Percentiles rank a stretch among this genome's conserved stretches.
Conservation (phyloP, 2,888 invertebrate genomes). For the Hypomecis punctinalis region DNA sequence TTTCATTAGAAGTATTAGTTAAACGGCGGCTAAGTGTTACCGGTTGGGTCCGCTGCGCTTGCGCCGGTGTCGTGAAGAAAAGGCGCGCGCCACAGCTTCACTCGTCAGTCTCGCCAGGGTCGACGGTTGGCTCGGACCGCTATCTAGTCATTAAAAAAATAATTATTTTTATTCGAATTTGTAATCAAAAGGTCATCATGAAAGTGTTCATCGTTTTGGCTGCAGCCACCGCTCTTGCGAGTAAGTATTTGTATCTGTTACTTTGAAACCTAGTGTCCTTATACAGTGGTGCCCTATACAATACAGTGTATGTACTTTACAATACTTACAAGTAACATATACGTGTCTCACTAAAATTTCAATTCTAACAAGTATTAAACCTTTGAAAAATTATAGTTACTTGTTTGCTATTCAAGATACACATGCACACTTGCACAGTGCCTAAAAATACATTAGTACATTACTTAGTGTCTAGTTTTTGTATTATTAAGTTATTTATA, state of each 20-base stretch:
- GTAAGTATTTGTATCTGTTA: slow-evolving; percentile 63
- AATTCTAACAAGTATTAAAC: too few species aligned
- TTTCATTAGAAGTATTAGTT: slow-evolving; percentile 71
- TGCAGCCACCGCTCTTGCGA: slow-evolving; percentile 76
- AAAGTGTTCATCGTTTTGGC: slow-evolving; percentile 82
- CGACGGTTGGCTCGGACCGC: slow-evolving; percentile 76
- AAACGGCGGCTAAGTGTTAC: slow-evolving; percentile 75
- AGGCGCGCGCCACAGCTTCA: slow-evolving; percentile 74
- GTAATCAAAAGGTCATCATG: slow-evolving; percentile 76
- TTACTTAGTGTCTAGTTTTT: too few species aligned
- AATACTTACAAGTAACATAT: too few species aligned
- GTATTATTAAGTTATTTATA: too few species aligned
- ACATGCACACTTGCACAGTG: too few species aligned
- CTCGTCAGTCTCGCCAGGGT: slow-evolving; percentile 79
- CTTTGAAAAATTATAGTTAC: too few species aligned
- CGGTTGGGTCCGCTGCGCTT: slow-evolving; percentile 68
- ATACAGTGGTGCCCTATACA: neutral
- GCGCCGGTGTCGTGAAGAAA: slow-evolving; percentile 76
- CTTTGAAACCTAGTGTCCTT: neutral
- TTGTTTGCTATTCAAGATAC: too few species aligned
- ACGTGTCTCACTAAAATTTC: too few species aligned
- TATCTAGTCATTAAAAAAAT: slow-evolving; percentile 78
- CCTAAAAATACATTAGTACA: too few species aligned
- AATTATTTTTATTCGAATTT: slow-evolving; percentile 55
- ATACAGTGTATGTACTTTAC: too few species aligned